phyloP scores from a whole-genome alignment of 2,888 invertebrate genomes.

The Prosapia bicincta region DNA sequence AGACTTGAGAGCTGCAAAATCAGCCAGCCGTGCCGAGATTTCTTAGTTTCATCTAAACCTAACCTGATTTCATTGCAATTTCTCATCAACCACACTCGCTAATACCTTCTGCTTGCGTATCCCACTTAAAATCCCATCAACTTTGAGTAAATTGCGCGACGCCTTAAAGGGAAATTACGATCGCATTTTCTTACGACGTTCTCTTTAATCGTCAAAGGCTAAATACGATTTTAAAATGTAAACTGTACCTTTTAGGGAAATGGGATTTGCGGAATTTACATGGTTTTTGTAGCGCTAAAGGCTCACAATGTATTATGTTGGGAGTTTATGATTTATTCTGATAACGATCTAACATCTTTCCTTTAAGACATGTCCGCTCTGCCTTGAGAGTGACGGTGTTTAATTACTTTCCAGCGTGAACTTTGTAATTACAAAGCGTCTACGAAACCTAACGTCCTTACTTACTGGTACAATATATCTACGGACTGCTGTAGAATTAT shows the following conservation, averaged over 20 bases:
- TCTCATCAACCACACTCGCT: not conserved
- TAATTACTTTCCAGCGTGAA: too few relatives aligned
- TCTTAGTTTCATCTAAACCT: not conserved
- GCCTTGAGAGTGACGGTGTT: too few relatives aligned
- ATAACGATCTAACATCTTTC: too few relatives aligned
- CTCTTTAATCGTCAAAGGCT: not conserved
- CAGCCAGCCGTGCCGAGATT: not conserved
- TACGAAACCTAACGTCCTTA: too few relatives aligned
- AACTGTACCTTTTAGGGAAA: not conserved
- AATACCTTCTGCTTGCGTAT: not conserved
- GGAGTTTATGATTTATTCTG: too few relatives aligned
- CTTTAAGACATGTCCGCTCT: too few relatives aligned
- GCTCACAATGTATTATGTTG: too few relatives aligned
- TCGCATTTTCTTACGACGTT: not conserved
- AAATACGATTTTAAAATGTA: not conserved
- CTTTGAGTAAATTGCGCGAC: not conserved
- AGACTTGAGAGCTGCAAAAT: too few relatives aligned
- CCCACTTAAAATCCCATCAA: not conserved
- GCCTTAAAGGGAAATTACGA: not conserved
- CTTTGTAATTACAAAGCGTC: too few relatives aligned
- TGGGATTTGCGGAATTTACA: not conserved
- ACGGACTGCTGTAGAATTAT: too few relatives aligned
- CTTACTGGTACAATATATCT: too few relatives aligned
- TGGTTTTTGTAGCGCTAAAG: not conserved
- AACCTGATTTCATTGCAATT: not conserved